Conservation (phyloP, 2,888 invertebrate genomes). For the Lomographa bimaculata region DNA sequence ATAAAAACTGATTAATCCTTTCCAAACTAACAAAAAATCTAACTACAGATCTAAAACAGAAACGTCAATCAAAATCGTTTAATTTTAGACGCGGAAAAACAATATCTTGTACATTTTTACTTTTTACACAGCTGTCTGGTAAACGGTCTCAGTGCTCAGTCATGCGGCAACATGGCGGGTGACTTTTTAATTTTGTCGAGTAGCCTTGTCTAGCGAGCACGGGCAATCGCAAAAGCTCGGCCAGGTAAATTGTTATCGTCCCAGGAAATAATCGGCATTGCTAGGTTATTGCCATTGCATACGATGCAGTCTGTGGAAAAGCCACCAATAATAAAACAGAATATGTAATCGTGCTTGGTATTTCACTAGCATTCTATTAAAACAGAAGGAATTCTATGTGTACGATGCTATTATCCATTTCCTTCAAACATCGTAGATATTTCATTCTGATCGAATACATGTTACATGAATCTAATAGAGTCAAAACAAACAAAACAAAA, state of each 20-base stretch:
- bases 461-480: too few species aligned
- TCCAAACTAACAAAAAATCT: constrained; percentile 15
- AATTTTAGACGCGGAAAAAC: constrained; percentile 41
- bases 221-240: constrained; percentile 47
- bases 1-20: constrained; percentile 7
- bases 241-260: constrained; percentile 59
- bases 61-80: constrained; percentile 34
- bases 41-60: constrained; percentile 34
- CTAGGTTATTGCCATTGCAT: constrained; percentile 28
- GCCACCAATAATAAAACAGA: too few species aligned
- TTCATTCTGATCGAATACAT: too few species aligned
- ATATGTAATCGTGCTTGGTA: too few species aligned
- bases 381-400: too few species aligned
- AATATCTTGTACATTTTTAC: constrained; percentile 35
- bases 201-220: constrained; percentile 38
- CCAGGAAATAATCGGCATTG: constrained; percentile 52
- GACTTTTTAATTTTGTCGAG: constrained; percentile 46
- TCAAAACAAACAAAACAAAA: too few species aligned
- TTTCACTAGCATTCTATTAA: too few species aligned
- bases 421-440: too few species aligned
- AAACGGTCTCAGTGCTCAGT: constrained; percentile 10
- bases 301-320: constrained; percentile 18
- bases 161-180: constrained; percentile 11
- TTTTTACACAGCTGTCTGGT: constrained; percentile 10
- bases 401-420: too few species aligned